These are phyloP conservation scores for Emys orbicularis DNA, from an alignment of 2,797 vertebrate species.

Conservation along the genomic window DNA sequence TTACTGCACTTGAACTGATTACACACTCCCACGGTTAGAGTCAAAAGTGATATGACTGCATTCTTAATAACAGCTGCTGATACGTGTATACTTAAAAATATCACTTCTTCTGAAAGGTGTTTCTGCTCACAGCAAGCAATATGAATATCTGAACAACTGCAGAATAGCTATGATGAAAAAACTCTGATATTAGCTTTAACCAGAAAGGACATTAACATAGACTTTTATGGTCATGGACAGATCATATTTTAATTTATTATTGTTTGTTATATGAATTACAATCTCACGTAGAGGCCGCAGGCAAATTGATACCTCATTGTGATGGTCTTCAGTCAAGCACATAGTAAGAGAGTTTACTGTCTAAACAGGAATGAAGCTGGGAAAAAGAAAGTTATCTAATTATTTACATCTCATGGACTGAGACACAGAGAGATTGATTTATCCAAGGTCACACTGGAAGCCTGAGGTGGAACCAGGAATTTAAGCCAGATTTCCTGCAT, in stretches of 20 bases:
- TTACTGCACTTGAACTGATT: constrained; percentile 76
- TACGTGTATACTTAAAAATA: constrained; percentile 74
- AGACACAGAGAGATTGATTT: not conserved
- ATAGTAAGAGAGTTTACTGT: not conserved
- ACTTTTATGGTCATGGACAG: constrained; percentile 41
- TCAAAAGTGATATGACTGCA: constrained; percentile 77
- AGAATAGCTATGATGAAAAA: constrained; percentile 64
- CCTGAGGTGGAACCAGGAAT: not conserved
- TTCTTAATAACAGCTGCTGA: constrained; percentile 77
- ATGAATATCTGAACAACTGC: constrained; percentile 60
- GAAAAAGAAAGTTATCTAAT: not conserved
- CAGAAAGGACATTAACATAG: constrained; percentile 15
- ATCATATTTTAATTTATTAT: constrained; percentile 19
- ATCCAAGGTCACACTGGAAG: not conserved
- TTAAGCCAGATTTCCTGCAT: not conserved
- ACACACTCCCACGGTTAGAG: constrained; percentile 75
- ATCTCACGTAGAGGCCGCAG: not conserved
- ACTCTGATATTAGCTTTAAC: constrained; percentile 53
- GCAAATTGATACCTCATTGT: not conserved
- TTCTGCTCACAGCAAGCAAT: constrained; percentile 70
- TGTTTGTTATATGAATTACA: constrained; percentile 10
- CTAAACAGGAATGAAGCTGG: not conserved
- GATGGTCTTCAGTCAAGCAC: not conserved
- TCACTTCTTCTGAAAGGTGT: constrained; percentile 69
- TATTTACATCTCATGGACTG: not conserved